phyloP scores from a whole-genome alignment of 2,113 vertebrate species.

The Mus pahari region DNA sequence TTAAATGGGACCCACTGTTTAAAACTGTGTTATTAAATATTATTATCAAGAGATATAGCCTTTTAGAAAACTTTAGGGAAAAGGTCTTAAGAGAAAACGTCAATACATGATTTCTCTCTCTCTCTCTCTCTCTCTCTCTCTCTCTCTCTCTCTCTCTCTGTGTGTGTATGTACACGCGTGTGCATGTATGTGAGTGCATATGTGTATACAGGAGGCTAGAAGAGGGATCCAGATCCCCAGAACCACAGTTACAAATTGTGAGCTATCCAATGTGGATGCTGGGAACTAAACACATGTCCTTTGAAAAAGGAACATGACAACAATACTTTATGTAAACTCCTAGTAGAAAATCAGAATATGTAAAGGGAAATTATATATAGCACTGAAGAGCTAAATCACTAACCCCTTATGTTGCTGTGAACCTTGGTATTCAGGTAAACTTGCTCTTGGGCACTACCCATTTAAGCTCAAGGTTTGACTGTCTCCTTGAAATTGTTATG shows the following conservation, averaged over 20 bases:
- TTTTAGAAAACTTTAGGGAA: conserved; percentile 26
- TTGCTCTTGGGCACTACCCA: neutral
- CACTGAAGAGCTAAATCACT: conserved; percentile 32
- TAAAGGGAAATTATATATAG: neutral
- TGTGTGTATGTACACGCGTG: too few species aligned
- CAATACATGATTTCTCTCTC: neutral
- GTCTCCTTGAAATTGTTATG: neutral
- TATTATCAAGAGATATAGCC: conserved; percentile 23
- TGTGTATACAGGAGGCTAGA: neutral
- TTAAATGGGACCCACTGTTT: conserved; percentile 1
- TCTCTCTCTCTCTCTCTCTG: neutral
- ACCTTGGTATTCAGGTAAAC: conserved; percentile 23
- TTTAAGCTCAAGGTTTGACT: conserved; percentile 21
- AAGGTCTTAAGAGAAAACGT: neutral
- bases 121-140: neutral
- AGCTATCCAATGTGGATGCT: neutral
- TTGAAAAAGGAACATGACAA: neutral
- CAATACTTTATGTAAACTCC: neutral
- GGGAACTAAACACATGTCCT: neutral
- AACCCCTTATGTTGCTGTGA: neutral
- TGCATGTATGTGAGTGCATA: too few species aligned
- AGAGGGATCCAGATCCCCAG: neutral
- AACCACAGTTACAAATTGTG: neutral
- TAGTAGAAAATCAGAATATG: neutral
- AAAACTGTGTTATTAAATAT: conserved; percentile 12